These are phyloP conservation scores for Spea multiplicata DNA, from an alignment of 2,113 vertebrate species.

Conservation along the genomic window DNA sequence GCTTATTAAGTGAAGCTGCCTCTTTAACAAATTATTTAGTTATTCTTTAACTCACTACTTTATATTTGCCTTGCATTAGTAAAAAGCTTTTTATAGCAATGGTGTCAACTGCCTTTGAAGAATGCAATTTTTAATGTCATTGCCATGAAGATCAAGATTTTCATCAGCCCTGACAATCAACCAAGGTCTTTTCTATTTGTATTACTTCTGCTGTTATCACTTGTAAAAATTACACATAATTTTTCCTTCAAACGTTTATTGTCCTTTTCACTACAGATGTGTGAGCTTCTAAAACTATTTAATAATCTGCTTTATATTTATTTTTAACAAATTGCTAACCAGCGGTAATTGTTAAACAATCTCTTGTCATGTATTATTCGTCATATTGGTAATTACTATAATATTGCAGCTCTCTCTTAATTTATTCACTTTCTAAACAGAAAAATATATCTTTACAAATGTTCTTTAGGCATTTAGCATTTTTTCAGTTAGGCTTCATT, in stretches of 20 bases:
- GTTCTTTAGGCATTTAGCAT: neutral
- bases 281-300: slow-evolving; percentile 32
- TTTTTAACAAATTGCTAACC: slow-evolving; percentile 42
- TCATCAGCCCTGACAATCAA: slow-evolving; percentile 36
- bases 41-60: slow-evolving; percentile 19
- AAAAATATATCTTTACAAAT: neutral
- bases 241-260: slow-evolving; percentile 40
- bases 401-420: slow-evolving; percentile 23
- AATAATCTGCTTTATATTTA: slow-evolving; percentile 26
- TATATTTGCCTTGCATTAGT: slow-evolving; percentile 19
- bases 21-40: slow-evolving; percentile 16
- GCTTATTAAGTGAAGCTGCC: neutral
- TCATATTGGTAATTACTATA: slow-evolving; percentile 39
- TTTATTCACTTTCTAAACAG: slow-evolving; percentile 1
- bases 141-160: slow-evolving; percentile 43
- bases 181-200: slow-evolving; percentile 44
- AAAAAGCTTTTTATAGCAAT: slow-evolving; percentile 30
- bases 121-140: slow-evolving; percentile 44
- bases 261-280: slow-evolving; percentile 38
- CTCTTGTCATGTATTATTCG: slow-evolving; percentile 41
- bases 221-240: slow-evolving; percentile 42
- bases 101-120: slow-evolving; percentile 40
- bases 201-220: slow-evolving; percentile 40
- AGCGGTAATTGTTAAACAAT: slow-evolving; percentile 42
- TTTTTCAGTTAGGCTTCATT: neutral